phyloP scores from a whole-genome alignment of 2,113 vertebrate species.

The Gallinago paraguaiae region DNA sequence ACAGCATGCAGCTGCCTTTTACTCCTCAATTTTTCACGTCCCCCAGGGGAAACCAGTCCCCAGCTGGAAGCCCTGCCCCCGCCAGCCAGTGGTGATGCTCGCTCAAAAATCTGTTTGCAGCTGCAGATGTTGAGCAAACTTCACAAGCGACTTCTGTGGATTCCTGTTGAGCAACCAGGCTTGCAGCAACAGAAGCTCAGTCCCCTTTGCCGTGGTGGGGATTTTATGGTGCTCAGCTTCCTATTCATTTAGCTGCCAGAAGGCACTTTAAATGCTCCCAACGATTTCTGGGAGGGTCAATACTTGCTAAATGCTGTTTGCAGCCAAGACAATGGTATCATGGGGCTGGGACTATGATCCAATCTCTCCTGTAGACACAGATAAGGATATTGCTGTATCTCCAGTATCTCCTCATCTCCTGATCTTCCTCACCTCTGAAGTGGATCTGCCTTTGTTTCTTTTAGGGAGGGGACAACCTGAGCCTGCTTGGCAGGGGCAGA shows the following conservation, averaged over 20 bases:
- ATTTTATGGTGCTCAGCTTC: not conserved
- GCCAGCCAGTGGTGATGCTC: not conserved
- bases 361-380: not conserved
- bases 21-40: not conserved
- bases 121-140: not conserved
- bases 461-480: not conserved
- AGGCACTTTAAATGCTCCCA: not conserved
- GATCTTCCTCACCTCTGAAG: not conserved
- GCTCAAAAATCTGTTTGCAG: not conserved
- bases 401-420: not conserved
- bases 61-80: not conserved
- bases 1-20: not conserved
- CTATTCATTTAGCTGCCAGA: not conserved
- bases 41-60: not conserved
- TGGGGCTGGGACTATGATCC: not conserved
- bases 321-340: not conserved
- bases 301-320: not conserved
- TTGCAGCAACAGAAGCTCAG: not conserved
- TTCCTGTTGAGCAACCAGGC: not conserved
- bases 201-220: rapidly evolving
- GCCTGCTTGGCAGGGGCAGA: not conserved
- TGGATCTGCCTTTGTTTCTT: not conserved
- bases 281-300: not conserved
- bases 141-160: not conserved
- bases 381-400: not conserved